Evolutionary conservation across 1,140 invertebrate genomes (phyloP).

Genomic region (Camponotus vicinus): DNA sequence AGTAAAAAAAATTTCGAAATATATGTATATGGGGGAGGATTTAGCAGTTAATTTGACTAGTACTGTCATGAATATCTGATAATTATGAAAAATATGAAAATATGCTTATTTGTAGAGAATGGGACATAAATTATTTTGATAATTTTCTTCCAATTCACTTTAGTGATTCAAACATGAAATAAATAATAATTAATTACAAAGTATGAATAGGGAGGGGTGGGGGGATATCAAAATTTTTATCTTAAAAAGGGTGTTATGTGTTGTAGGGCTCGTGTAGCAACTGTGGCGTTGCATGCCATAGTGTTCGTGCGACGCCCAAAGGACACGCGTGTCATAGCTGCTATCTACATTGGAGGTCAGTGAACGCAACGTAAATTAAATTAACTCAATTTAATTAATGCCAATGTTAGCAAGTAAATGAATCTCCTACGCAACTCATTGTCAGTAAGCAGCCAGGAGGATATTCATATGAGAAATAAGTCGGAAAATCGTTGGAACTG

Average conservation of each 20-base stretch:
- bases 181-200: conserved; percentile 50
- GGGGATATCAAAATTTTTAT: conserved; percentile 69
- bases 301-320: conserved; percentile 91
- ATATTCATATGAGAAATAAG: conserved; percentile 62
- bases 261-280: conserved; percentile 90
- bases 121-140: conserved; percentile 3
- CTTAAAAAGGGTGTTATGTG: conserved; percentile 85
- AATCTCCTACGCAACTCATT: conserved; percentile 23
- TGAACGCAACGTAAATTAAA: conserved; percentile 78
- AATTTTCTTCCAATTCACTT: conserved; percentile 23
- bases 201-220: conserved; percentile 70
- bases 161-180: conserved; percentile 7
- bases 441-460: conserved; percentile 30
- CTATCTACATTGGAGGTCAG: conserved; percentile 93
- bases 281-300: conserved; percentile 92
- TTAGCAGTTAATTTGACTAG: conserved; percentile 16
- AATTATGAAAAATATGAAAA: not conserved
- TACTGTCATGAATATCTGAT: not conserved
- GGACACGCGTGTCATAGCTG: conserved; percentile 93
- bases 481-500: not conserved
- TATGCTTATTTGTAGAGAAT: conserved; percentile 6
- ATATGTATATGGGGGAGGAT: conserved; percentile 16
- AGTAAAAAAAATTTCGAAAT: conserved; percentile 31
- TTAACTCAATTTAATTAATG: conserved; percentile 25
- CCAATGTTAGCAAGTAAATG: conserved; percentile 41